Evolutionary conservation across 1,140 invertebrate species (phyloP), one percentile per base, ranked within the genome.

Genomic region (Drosophila aff.): DNA sequence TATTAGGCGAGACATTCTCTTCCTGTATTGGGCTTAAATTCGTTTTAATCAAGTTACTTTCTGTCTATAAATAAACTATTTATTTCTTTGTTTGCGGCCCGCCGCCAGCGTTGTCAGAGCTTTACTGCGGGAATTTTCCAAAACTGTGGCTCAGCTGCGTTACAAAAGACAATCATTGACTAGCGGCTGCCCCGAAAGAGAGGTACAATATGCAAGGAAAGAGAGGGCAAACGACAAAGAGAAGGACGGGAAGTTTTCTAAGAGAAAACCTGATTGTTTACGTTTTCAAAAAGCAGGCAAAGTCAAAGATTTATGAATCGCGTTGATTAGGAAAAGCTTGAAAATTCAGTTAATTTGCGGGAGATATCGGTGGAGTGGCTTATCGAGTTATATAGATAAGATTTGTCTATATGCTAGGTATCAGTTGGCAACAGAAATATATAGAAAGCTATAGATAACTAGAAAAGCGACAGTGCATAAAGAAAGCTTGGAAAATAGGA

Each of bases 1-100:
- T 57, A 78, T 50, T 44, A 90, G 46, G 6, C 85, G 76, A 50
- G 84, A 75, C 83, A 86, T 86, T 40, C 40, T 69, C 36, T 47
- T 28, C 33, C 49, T 40, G 6, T 38, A 11, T 10, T 40, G 38
- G 40, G 4, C n/a, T 46, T 62, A 38, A 62, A 75, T 40, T 59
- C 23, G 15, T 10, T 46, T 21, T 16, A 44, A 43, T 52, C 50
- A 11, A 43, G 28, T 53, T 23, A 15, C 2, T 18, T 47, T 11
- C 8, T 44, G 13, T 36, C 15, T 41, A 18, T 11, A 26, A 33
- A 52, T 7, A 49, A 49, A 16, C 33, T 36, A 9, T 16, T 40
- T 18, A 52, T 66, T 52, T 58, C 31, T 64, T 41, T 64, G 11
- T 36, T 33, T 26, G 58, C 76, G 57, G 52, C 76, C 76, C 59